A percentile compares a stretch with the other conserved stretches of the same genome.
phyloP scores from a whole-genome alignment of 1,140 invertebrate species.

The Euborellia annulipes region DNA sequence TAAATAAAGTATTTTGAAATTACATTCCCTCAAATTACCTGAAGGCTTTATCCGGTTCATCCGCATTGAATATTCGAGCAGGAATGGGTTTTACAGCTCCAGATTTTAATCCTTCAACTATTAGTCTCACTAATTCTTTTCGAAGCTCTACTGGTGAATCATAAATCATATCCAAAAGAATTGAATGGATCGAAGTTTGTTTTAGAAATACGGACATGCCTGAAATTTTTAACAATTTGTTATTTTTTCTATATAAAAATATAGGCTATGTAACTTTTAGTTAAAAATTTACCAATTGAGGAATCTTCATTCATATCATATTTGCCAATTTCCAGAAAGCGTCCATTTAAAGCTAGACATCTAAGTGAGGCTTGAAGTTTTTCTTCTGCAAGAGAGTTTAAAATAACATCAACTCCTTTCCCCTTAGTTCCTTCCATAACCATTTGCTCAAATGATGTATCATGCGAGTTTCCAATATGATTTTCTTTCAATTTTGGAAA shows the following conservation, averaged over 20 bases:
- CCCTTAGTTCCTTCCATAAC: conserved; percentile 42
- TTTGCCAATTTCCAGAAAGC: conserved; percentile 50
- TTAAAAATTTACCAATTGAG: conserved; percentile 33
- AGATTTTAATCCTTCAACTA: conserved; percentile 62
- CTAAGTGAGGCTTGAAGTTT: conserved; percentile 39
- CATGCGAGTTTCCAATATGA: conserved; percentile 56
- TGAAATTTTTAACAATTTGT: too few relatives aligned
- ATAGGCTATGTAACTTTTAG: too few relatives aligned
- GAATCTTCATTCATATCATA: conserved; percentile 34
- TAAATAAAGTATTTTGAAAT: too few relatives aligned
- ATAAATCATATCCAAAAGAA: conserved; percentile 82
- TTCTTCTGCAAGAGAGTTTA: conserved; percentile 65
- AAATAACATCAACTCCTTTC: conserved; percentile 54
- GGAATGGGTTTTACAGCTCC: conserved; percentile 76
- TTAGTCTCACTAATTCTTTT: conserved; percentile 62
- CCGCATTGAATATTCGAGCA: conserved; percentile 60
- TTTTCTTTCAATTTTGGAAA: conserved; percentile 47
- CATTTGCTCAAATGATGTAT: conserved; percentile 51
- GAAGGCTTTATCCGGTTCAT: conserved; percentile 86
- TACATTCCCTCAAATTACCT: too few relatives aligned
- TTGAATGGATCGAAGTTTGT: conserved; percentile 93
- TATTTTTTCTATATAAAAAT: too few relatives aligned
- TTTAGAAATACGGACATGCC: conserved; percentile 92
- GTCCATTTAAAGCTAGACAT: conserved; percentile 38
- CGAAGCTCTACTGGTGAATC: too few relatives aligned